phyloP scores from a whole-genome alignment of 2,888 invertebrate genomes.

The Chamaedrilus cognettii region DNA sequence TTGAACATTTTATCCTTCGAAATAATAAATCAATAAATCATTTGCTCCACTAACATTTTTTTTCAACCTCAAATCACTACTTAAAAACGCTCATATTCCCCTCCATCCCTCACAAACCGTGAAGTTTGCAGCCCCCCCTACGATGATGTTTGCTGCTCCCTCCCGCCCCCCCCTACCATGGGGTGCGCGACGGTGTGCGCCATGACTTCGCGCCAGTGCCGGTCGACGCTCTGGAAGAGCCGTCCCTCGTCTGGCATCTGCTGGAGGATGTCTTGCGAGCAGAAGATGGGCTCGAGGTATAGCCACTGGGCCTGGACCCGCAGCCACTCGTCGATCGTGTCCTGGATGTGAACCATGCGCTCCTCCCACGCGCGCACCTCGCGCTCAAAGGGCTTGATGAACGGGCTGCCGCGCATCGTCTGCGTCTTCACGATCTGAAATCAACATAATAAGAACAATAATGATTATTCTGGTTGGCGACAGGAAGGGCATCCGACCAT shows the following conservation, averaged over 20 bases:
- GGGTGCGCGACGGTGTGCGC: no score
- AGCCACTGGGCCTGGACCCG: slow-evolving; percentile 83
- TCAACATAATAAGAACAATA: no score
- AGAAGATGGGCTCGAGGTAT: slow-evolving; percentile 70
- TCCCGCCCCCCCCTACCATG: no score
- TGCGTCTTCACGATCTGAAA: slow-evolving; percentile 80
- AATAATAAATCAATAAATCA: background rate
- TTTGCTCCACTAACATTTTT: no score
- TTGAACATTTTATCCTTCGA: background rate
- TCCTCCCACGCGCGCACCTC: slow-evolving; percentile 87
- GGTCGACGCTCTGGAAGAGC: slow-evolving; percentile 60
- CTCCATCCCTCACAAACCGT: no score
- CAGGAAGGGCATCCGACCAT: no score
- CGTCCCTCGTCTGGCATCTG: slow-evolving; percentile 60
- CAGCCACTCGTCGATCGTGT: slow-evolving; percentile 78
- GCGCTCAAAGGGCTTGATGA: slow-evolving; percentile 80
- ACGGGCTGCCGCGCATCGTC: slow-evolving; percentile 81
- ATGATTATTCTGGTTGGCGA: no score
- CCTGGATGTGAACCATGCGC: slow-evolving; percentile 77
- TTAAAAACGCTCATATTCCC: no score
- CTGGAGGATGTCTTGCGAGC: slow-evolving; percentile 61
- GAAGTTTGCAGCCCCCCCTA: no score
- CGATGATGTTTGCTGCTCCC: no score
- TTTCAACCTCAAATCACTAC: no score
- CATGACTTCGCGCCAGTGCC: slow-evolving; percentile 64